These are phyloP conservation scores for Plectus sambesii DNA, from an alignment of 1,140 invertebrate species.

Conservation along the genomic window DNA sequence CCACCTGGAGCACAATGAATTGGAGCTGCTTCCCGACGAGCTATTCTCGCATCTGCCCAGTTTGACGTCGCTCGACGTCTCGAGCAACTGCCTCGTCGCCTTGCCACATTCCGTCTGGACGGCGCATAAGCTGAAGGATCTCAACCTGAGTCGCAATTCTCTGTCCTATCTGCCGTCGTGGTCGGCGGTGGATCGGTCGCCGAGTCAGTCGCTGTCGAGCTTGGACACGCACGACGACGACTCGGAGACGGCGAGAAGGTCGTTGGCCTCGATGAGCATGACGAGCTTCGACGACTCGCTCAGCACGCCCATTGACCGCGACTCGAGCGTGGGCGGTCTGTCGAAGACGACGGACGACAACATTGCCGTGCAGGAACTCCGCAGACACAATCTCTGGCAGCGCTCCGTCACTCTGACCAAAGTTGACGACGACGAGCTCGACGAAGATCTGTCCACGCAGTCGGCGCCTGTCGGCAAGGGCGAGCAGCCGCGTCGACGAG, in stretches of 20 bases:
- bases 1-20: slow-evolving; percentile 50
- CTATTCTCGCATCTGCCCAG: slow-evolving; percentile 56
- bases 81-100: slow-evolving; percentile 79
- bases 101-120: slow-evolving; percentile 77
- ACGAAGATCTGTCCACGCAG: slow-evolving; percentile 49
- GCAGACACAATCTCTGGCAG: slow-evolving; percentile 39
- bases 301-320: not conserved
- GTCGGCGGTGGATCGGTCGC: no score
- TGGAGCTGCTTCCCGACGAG: slow-evolving; percentile 24
- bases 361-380: slow-evolving; percentile 13
- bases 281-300: not conserved
- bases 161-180: slow-evolving; percentile 61
- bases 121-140: slow-evolving; percentile 71
- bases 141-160: slow-evolving; percentile 83
- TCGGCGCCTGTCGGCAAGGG: slow-evolving; percentile 16
- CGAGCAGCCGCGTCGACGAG: slow-evolving; percentile 1
- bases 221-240: not conserved
- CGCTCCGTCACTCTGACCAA: slow-evolving; percentile 38
- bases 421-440: slow-evolving; percentile 41
- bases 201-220: no score
- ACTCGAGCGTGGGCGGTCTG: not conserved
- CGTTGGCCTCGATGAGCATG: not conserved
- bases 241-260: not conserved
- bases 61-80: slow-evolving; percentile 71
- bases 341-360: slow-evolving; percentile 7